These are phyloP conservation scores for Dendrolimus houi DNA, from an alignment of 2,888 invertebrate species.

Conservation along the genomic window DNA sequence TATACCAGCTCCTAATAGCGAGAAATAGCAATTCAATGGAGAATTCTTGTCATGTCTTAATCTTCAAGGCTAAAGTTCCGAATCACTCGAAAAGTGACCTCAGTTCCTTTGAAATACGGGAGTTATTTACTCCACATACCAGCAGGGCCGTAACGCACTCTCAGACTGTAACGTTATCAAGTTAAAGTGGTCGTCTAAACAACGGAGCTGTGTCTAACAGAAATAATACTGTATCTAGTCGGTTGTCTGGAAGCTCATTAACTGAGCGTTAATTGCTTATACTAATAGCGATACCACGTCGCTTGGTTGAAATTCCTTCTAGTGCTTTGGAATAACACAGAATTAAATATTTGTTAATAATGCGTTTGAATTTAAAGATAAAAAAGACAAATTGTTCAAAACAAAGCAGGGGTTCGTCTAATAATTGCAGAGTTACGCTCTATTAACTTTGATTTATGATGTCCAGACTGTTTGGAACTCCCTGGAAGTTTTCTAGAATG, in stretches of 20 bases:
- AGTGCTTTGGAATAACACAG: constrained; percentile 49
- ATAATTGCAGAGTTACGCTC: too few species aligned
- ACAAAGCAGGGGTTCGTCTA: too few species aligned
- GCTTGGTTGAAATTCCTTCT: constrained; percentile 61
- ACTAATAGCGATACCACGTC: constrained; percentile 58
- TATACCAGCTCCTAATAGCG: neutral
- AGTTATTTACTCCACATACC: constrained; percentile 29
- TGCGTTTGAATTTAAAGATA: too few species aligned
- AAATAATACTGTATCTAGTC: constrained; percentile 32
- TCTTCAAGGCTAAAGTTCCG: constrained; percentile 5
- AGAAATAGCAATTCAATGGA: neutral
- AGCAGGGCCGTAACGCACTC: constrained; percentile 37
- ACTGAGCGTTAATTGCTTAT: constrained; percentile 63
- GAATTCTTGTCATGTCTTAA: constrained; percentile 7
- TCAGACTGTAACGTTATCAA: constrained; percentile 39
- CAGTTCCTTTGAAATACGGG: constrained; percentile 42
- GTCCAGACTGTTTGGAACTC: too few species aligned
- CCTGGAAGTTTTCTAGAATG: too few species aligned
- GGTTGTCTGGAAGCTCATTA: constrained; percentile 61
- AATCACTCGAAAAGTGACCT: constrained; percentile 32
- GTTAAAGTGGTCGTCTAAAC: constrained; percentile 32
- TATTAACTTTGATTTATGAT: too few species aligned
- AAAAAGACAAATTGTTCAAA: too few species aligned
- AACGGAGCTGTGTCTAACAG: constrained; percentile 16
- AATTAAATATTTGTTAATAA: too few species aligned